Conservation (phyloP, 2,888 invertebrate species). For the Torymus aiolomorphi region DNA sequence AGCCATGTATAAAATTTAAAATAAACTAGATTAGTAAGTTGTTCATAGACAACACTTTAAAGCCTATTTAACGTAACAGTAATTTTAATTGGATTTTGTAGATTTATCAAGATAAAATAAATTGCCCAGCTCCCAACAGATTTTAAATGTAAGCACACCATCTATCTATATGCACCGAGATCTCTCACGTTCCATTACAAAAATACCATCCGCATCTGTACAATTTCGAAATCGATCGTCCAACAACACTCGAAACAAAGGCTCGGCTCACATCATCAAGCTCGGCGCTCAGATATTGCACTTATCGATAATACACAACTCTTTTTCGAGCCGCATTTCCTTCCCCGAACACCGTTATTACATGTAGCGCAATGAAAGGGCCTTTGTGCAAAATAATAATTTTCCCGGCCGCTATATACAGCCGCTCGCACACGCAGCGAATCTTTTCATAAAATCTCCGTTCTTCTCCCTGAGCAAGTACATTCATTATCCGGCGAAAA, state of each 20-base stretch:
- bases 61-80: too few relatives aligned
- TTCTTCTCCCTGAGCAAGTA: neutral
- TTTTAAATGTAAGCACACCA: too few relatives aligned
- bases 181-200: too few relatives aligned
- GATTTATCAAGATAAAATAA: too few relatives aligned
- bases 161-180: too few relatives aligned
- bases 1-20: too few relatives aligned
- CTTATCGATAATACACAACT: neutral
- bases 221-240: too few relatives aligned
- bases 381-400: constrained; percentile 38
- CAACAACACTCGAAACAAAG: neutral
- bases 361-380: constrained; percentile 7
- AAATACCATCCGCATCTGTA: too few relatives aligned
- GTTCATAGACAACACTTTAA: neutral
- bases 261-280: neutral
- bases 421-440: neutral
- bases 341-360: constrained; percentile 11
- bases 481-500: constrained; percentile 33
- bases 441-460: constrained; percentile 43
- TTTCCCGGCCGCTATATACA: neutral
- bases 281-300: too few relatives aligned
- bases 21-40: too few relatives aligned
- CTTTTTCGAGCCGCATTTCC: constrained; percentile 21
- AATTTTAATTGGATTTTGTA: too few relatives aligned
- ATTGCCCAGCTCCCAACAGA: too few relatives aligned